phyloP scores from a whole-genome alignment of 2,888 invertebrate species.

The Chirona hameri region DNA sequence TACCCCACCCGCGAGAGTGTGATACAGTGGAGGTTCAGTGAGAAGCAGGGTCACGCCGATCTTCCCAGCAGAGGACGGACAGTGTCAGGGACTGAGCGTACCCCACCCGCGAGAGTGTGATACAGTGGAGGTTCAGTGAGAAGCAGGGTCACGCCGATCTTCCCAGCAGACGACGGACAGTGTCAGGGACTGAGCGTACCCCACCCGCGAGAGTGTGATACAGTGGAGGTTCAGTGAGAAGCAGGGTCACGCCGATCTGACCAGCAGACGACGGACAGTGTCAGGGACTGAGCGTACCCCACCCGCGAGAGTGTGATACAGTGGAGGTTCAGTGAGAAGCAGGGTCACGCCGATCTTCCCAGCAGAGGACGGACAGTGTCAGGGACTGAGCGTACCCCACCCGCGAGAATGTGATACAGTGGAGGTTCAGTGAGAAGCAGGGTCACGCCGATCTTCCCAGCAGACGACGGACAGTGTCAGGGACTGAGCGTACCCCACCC shows the following conservation, averaged over 20 bases:
- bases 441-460: constrained; percentile 68
- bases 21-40: constrained; percentile 29
- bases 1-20: too few relatives aligned
- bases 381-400: too few relatives aligned
- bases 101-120: too few relatives aligned
- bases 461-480: constrained; percentile 46
- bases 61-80: constrained; percentile 59
- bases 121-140: constrained; percentile 35
- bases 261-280: constrained; percentile 56
- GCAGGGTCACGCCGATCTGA: constrained; percentile 63
- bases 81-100: too few relatives aligned
- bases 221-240: constrained; percentile 37
- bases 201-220: too few relatives aligned
- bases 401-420: too few relatives aligned
- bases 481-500: too few relatives aligned
- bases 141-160: constrained; percentile 63
- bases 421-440: constrained; percentile 47
- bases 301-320: too few relatives aligned
- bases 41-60: constrained; percentile 61
- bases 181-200: too few relatives aligned
- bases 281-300: too few relatives aligned
- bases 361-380: constrained; percentile 52
- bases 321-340: constrained; percentile 37
- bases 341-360: constrained; percentile 67
- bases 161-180: constrained; percentile 57